Conservation (phyloP, 1,140 invertebrate species). For the Zaprionus vittiger region DNA sequence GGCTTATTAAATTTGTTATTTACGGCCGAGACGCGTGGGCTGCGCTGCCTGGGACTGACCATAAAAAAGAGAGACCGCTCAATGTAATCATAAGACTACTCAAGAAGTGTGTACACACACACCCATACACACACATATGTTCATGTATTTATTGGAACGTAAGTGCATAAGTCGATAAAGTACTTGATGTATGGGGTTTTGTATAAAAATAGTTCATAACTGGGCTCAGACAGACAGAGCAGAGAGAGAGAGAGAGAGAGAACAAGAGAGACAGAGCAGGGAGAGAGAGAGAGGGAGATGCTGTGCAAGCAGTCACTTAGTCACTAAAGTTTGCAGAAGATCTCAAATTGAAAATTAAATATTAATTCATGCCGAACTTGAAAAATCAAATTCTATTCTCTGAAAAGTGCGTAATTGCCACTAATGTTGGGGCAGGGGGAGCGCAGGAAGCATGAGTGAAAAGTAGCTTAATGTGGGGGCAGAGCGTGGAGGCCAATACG, state of each 20-base stretch:
- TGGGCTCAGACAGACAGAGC: too few species aligned
- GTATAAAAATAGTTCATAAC: slow-evolving; percentile 11
- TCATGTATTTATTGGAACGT: slow-evolving; percentile 26
- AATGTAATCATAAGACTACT: slow-evolving; percentile 17
- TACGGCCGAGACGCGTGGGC: slow-evolving; percentile 59
- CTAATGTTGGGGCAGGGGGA: slow-evolving; percentile 47
- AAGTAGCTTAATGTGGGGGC: slow-evolving; percentile 29
- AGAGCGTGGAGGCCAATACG: background rate
- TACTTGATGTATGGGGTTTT: slow-evolving; percentile 8
- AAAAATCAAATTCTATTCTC: slow-evolving; percentile 65
- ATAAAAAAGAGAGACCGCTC: slow-evolving; percentile 34
- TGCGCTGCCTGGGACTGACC: slow-evolving; percentile 35
- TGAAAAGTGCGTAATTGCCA: slow-evolving; percentile 67
- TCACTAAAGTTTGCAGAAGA: slow-evolving; percentile 6
- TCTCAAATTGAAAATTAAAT: slow-evolving; percentile 40
- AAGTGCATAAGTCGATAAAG: slow-evolving; percentile 38
- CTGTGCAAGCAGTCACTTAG: slow-evolving; percentile 23
- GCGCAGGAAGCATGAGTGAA: slow-evolving; percentile 10
- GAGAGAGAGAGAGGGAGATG: background rate
- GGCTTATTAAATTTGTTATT: slow-evolving; percentile 74
- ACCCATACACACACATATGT: slow-evolving; percentile 4
- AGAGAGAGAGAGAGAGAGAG: too few species aligned
- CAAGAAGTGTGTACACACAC: slow-evolving; percentile 9
- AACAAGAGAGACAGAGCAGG: too few species aligned
- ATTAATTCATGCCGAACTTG: slow-evolving; percentile 44